Evolutionary conservation across 2,888 invertebrate genomes (phyloP), one percentile per base, ranked within the genome.

Genomic region (Cabera pusaria): DNA sequence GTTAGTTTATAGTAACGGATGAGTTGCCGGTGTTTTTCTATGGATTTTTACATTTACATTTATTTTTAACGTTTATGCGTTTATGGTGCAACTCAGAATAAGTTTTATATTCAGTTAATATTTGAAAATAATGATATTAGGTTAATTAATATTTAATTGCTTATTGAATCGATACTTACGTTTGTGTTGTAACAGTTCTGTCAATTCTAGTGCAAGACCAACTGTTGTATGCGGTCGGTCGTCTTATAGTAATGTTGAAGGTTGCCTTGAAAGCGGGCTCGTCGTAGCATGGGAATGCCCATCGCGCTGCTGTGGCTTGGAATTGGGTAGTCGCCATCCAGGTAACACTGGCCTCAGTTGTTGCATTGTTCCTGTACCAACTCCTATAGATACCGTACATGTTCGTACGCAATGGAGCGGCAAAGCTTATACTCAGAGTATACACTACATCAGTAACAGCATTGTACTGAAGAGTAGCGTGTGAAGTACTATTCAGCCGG

Each of bases 241-340:
- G 90, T 17, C 91, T 90, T 47, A 97, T 90, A 38, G 88, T 91
- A 11, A 97, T 89, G 6, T 88, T 79, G 50, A 96, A 96, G 3
- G 89, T 92, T 0, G 96, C 94, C 64, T 96, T 96, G 64, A 94
- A 93, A n/a, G 91, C 91, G 0, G 96, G 96, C 53, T 96, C 94
- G 59, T 96, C 96, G 56, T 95, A 95, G 56, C 94, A 93, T 10
- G 96, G 96, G 70, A 96, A 95, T 0, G 93, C 95, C 50, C 84
- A 85, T 8, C 95, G 91, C 0, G 93, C 93, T 39, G 92, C 78
- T 1, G 92, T 90, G 0, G 93, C 89, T 74, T 94, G 90, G 62
- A 94, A 93, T 58, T 94, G 94, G 0, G 94, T 94, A 0, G 93
- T 88, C 0, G 92, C 93, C 69, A 92, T 78, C 88, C 87, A 91